Percentiles rank a stretch among this genome's conserved stretches.
These are phyloP conservation scores for Idaea straminata DNA, from an alignment of 2,888 invertebrate species.

Conservation along the genomic window DNA sequence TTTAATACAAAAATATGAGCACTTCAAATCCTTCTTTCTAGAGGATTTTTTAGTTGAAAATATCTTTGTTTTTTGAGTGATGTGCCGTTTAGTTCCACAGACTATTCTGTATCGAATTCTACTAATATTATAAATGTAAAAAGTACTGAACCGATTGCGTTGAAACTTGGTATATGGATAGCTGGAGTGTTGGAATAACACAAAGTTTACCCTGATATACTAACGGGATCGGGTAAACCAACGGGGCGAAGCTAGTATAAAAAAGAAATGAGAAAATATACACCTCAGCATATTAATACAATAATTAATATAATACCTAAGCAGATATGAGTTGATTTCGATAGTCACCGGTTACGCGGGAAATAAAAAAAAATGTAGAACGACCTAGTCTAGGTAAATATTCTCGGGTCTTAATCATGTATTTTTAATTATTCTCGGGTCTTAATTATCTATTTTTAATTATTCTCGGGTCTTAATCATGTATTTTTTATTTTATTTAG, in stretches of 20 bases:
- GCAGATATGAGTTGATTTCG: slow-evolving; percentile 70
- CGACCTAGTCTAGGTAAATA: neutral
- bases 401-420: too few relatives aligned
- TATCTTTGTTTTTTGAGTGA: neutral
- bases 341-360: slow-evolving; percentile 31
- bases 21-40: neutral
- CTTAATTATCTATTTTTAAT: too few relatives aligned
- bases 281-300: slow-evolving; percentile 18
- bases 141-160: neutral
- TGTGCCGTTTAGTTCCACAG: neutral
- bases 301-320: slow-evolving; percentile 52
- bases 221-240: neutral
- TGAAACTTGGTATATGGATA: neutral
- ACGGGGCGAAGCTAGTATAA: neutral
- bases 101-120: neutral
- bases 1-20: neutral
- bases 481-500: too few relatives aligned
- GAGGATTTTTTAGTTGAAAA: neutral
- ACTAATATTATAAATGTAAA: neutral
- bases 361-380: neutral
- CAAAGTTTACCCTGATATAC: neutral
- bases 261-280: neutral
- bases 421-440: too few relatives aligned
- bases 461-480: too few relatives aligned
- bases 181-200: neutral